Conservation (phyloP, 2,888 invertebrate species). For the Lymantria dispar region DNA sequence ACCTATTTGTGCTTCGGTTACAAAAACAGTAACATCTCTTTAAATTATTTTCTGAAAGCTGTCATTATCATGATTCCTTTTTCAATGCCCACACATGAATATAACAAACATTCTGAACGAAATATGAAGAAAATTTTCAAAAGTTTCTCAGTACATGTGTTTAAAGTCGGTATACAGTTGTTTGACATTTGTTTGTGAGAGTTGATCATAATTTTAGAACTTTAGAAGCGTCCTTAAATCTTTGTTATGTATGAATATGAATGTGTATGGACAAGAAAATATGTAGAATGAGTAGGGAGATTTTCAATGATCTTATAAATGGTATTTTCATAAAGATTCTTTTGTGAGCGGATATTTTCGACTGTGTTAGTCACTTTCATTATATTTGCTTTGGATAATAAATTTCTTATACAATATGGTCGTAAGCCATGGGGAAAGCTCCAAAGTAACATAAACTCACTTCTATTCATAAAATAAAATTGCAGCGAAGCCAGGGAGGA, state of each 20-base stretch:
- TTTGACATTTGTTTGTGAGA: slow-evolving; percentile 7
- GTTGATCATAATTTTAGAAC: slow-evolving; percentile 4
- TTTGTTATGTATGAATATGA: background rate
- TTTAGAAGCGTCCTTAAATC: slow-evolving; percentile 2
- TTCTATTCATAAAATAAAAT: slow-evolving; percentile 2
- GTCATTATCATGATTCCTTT: no score
- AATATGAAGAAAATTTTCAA: slow-evolving; percentile 5
- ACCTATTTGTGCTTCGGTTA: background rate
- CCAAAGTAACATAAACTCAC: background rate
- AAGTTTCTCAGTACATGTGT: slow-evolving; percentile 4
- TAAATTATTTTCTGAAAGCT: no score
- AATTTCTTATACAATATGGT: slow-evolving; percentile 2
- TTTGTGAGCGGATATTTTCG: slow-evolving; percentile 22
- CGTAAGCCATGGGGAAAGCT: slow-evolving; percentile 3
- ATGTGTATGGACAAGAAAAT: background rate
- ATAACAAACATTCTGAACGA: background rate
- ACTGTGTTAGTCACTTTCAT: slow-evolving; percentile 44
- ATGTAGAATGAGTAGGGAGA: no score
- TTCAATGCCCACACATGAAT: background rate
- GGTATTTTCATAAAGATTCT: background rate
- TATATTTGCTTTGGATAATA: no score
- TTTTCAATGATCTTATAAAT: no score
- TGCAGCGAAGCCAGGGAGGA: slow-evolving; percentile 39
- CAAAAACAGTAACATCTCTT: no score
- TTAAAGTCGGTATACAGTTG: slow-evolving; percentile 5